Conservation (phyloP, 2,888 invertebrate genomes). For the Myopa testacea region DNA sequence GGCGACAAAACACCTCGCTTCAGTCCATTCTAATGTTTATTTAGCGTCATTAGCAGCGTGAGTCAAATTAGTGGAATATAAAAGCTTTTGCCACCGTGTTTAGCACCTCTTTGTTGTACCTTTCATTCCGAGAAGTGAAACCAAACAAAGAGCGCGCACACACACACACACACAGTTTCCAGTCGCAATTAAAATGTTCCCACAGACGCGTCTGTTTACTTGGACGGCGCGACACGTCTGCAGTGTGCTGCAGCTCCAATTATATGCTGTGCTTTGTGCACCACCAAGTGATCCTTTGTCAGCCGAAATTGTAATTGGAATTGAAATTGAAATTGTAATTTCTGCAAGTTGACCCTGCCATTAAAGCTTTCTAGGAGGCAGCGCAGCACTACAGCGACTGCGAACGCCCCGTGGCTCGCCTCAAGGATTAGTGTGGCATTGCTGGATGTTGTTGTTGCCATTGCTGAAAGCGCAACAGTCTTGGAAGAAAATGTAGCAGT, state of each 20-base stretch:
- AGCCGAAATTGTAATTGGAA: conserved; percentile 47
- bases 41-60: conserved; percentile 64
- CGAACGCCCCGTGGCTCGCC: conserved; percentile 3
- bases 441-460: neutral
- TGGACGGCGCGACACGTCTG: neutral
- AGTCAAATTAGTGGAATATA: conserved; percentile 50
- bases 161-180: conserved; percentile 16
- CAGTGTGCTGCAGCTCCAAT: neutral
- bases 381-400: conserved; percentile 34
- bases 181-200: conserved; percentile 27
- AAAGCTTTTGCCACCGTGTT: conserved; percentile 51
- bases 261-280: conserved; percentile 26
- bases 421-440: neutral
- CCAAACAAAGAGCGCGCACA: conserved; percentile 5
- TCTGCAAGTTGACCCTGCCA: conserved; percentile 51
- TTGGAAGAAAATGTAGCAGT: conserved; percentile 7
- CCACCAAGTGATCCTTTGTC: conserved; percentile 46
- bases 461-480: conserved; percentile 48
- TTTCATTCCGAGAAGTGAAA: conserved; percentile 1
- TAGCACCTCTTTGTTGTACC: conserved; percentile 39
- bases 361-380: conserved; percentile 47
- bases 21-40: conserved; percentile 55
- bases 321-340: conserved; percentile 50
- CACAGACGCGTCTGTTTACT: conserved; percentile 13
- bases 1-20: conserved; percentile 45